Percentiles rank a stretch among this genome's conserved stretches.
Evolutionary conservation across 1,140 invertebrate species (phyloP).

Genomic region (Solen grandis): DNA sequence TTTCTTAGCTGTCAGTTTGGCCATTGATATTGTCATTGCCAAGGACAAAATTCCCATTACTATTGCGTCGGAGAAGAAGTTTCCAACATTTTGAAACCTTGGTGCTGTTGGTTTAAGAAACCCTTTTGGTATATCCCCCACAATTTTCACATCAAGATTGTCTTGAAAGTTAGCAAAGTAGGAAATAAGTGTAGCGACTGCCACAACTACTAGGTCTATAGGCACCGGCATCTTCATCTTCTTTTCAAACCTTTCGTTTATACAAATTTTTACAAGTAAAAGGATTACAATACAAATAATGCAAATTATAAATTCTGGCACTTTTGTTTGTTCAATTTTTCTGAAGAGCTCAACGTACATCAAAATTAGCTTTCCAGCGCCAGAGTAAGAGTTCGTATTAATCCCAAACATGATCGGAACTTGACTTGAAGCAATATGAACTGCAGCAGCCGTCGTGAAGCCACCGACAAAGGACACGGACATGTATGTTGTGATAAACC

Average conservation of each 20-base stretch:
- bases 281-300: conserved; percentile 86
- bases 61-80: conserved; percentile 65
- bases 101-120: conserved; percentile 63
- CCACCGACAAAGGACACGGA: conserved; percentile 94
- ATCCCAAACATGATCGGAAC: conserved; percentile 88
- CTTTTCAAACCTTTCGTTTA: conserved; percentile 88
- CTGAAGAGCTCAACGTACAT: conserved; percentile 72
- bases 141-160: conserved; percentile 77
- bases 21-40: conserved; percentile 77
- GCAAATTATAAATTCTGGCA: conserved; percentile 84
- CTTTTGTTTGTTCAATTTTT: conserved; percentile 73
- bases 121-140: conserved; percentile 81
- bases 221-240: conserved; percentile 88
- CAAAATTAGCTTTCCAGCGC: conserved; percentile 67
- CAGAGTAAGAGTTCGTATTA: conserved; percentile 39
- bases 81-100: conserved; percentile 30
- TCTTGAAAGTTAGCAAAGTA: conserved; percentile 75
- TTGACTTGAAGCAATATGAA: conserved; percentile 96
- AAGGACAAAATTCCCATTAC: conserved; percentile 74
- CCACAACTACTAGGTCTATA: conserved; percentile 89
- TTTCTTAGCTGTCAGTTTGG: conserved; percentile 79
- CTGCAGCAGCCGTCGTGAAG: conserved; percentile 93
- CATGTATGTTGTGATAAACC: conserved; percentile 90
- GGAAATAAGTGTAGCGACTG: conserved; percentile 77
- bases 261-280: conserved; percentile 88